Base-by-base conservation (phyloP, 1,140 invertebrate genomes). In the Temnothorax longispinosus region DNA sequence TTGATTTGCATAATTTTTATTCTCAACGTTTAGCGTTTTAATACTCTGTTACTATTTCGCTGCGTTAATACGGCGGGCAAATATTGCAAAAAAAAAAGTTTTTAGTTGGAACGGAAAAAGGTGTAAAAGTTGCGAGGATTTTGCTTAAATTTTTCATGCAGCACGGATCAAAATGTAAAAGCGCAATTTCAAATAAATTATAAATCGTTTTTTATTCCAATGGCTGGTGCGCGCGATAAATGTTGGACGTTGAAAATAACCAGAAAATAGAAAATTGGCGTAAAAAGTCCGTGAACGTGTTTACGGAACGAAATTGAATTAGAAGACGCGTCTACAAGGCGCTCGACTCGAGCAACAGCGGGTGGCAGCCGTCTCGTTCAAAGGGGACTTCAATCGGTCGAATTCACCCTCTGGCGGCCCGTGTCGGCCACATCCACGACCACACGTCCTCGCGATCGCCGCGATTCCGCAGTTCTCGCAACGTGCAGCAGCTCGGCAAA, bases 301-400 rank as follows among this genome's bases (percentile, higher is more conserved):
- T 32, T 69, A 18, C 38, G 58, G 38, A 52, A 71, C 41, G 41
- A 47, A 76, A 60, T 71, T 56, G 38, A 64, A 86, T 64, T 75
- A 91, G 67, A 88, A 90, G 8, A 65, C 71, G 41, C 81, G 86
- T 62, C 77, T 82, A 47, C 89, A 91, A 6, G 89, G 77, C 64
- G 76, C 85, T 86, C 44, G 87, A 47, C 3, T 84, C 27, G 85
- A 89, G 47, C 69, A 88, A n/a, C 85, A 84, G 6, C 41, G 77
- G 56, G 21, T 2, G 13, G 50, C 76, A 3, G 50, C 47, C 18
- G 50, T 74, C 54, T 85, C 89, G 56, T 71, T 85, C 60, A 85
- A 88, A 85, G 86, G 80, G 5, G 62, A 76, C 41, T 76, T 85
- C 11, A 86, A 56, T 41, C 69, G 89, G 69, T 75, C 64, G 72